Base-by-base conservation (phyloP, 2,888 invertebrate species). In the Invenusta paracnida region DNA sequence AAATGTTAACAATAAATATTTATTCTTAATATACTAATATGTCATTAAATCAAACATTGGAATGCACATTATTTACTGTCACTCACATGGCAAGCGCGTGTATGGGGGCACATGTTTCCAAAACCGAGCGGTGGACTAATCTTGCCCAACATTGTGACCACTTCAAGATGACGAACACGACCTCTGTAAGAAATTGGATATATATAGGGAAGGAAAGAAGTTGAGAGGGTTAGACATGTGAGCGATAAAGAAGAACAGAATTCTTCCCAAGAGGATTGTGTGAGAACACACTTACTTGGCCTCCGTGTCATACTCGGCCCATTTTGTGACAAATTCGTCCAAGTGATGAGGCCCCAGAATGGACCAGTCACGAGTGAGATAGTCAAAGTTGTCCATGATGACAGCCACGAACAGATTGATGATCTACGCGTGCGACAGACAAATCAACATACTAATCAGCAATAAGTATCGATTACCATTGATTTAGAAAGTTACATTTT, bases 81-180 rank as follows among this genome's bases (percentile, higher is more conserved):
- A n/a, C 23, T 79, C 83, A 86, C 86, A 82, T 87, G 83, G 29
- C 86, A 86, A 30, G 86, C 86, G 27, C 84, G n/a, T 11, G 83
- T 87, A 23, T 86, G 86, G 27, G 86, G 86, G 29, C 86, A 86
- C 83, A 86, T 82, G 27, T 67, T 86, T 11, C 86, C 86, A 66
- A 86, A 86, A 2, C 86, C 86, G 25, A 86, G 67, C 1, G 86
- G 86, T 17, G 86, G 86, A 29, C 66, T 83, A 13, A 86, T 86
- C 29, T 86, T 86, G 30, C 86, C 83, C 5, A 86, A 73, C 86
- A 86, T 82, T 5, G 86, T 86, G 5, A 87, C 86, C 25, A 86
- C 86, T 30, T 86, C 86, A 23, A 86, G 29, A 66, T 86, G 86
- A 2, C 66, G 81, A 0, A 86, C 81, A 29, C 86, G 48, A 2